Conservation (phyloP, 1,140 invertebrate genomes). For the Samia ricini region DNA sequence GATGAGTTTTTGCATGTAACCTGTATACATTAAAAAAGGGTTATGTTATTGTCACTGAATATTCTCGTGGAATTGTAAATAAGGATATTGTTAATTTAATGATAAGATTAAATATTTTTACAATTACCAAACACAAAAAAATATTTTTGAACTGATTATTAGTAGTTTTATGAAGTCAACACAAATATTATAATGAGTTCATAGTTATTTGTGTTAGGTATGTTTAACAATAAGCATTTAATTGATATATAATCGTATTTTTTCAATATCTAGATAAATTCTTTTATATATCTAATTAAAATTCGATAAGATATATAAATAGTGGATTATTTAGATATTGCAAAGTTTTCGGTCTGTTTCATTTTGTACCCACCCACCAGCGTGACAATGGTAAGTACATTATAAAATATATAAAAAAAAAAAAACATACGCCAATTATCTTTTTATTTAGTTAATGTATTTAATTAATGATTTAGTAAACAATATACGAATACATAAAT, state of each 20-base stretch:
- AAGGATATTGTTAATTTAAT: neutral
- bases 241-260: neutral
- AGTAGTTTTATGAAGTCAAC: neutral
- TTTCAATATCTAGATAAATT: neutral
- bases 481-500: too few species aligned
- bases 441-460: conserved; percentile 10
- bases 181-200: too few species aligned
- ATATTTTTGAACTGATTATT: neutral
- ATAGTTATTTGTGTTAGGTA: neutral
- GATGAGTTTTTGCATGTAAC: too few species aligned
- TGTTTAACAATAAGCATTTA: neutral
- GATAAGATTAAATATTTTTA: neutral
- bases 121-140: neutral
- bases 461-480: neutral
- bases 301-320: conserved; percentile 24
- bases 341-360: conserved; percentile 1
- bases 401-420: neutral
- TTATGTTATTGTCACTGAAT: too few species aligned
- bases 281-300: neutral
- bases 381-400: conserved; percentile 42
- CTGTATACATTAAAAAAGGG: too few species aligned
- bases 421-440: conserved; percentile 4
- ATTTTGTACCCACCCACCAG: conserved; percentile 25
- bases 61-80: too few species aligned
- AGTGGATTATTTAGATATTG: conserved; percentile 10